Evolutionary conservation across 2,888 invertebrate genomes (phyloP), one percentile per base, ranked within the genome.

Genomic region (Drosophila eohydei): DNA sequence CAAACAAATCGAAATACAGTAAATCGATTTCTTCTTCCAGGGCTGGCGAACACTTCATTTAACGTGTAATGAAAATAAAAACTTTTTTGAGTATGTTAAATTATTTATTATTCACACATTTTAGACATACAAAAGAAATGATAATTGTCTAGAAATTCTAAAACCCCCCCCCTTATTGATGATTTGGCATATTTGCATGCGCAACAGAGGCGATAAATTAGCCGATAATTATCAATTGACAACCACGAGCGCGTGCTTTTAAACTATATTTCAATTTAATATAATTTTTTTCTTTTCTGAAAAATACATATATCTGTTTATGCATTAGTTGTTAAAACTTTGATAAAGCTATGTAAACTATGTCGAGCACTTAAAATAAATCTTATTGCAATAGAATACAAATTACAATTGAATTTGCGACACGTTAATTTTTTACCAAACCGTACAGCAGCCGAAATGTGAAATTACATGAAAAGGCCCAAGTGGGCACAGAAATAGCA

Each of bases 401-500:
- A 57, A 34, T 52, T 63, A 61, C 48, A 58, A 28, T 28, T 52
- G 9, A 8, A 21, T 43, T 26, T 16, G 8, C 52, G 28, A 75
- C 81, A 68, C 46, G 54, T 51, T 64, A 81, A 14, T 80, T 74
- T 43, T 88, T 90, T 1, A 89, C 62, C 21, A 90, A 34, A 14
- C 82, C 72, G 11, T 90, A 84, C 14, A 92, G 60, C 48, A 90
- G 75, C 65, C 92, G 90, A 65, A 93, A 92, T 4, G 93, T 92
- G 46, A 93, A 91, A 80, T 93, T 93, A 83, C 93, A 93, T 12
- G 94, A 93, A 65, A 94, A 90, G 1, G 93, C 92, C 94, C 94
- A 94, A 69, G 93, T 92, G 59, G 94, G 94, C 61, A 94, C 93
- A 0, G 94, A 94, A 46, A 94, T 92, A 3, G 92, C 92, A 83